A percentile compares a stretch with the other conserved stretches of the same genome.
Evolutionary conservation across 2,113 vertebrate species (phyloP).

Genomic region (Halichoerus grypus): DNA sequence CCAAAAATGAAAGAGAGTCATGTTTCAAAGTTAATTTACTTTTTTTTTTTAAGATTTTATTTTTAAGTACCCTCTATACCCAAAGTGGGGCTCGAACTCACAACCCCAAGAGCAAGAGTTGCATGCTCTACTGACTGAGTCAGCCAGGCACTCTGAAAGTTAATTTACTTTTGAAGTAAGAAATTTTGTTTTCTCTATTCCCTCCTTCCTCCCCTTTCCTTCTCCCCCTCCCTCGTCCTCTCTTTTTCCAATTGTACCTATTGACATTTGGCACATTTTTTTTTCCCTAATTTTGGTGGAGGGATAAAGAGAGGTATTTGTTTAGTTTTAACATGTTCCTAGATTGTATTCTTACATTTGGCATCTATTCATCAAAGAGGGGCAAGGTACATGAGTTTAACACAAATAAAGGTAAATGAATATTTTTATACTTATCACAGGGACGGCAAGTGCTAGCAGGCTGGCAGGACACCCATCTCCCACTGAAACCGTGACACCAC

Average conservation of each 20-base stretch:
- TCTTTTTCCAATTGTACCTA: not conserved
- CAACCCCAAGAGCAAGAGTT: not conserved
- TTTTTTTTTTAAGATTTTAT: not conserved
- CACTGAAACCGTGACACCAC: not conserved
- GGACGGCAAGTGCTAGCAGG: not conserved
- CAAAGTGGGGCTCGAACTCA: not conserved
- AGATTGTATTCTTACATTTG: constrained; percentile 29
- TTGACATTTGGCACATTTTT: not conserved
- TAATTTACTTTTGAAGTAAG: not conserved
- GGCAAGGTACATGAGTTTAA: constrained; percentile 15
- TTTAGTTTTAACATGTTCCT: constrained; percentile 6
- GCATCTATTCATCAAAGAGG: constrained; percentile 25
- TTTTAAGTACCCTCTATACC: not conserved
- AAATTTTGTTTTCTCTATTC: not conserved
- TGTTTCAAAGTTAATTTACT: constrained; percentile 40
- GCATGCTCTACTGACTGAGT: not conserved
- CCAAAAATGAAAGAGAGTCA: not conserved
- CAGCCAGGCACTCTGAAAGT: not conserved
- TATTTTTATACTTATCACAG: constrained; percentile 62
- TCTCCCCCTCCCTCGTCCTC: too few relatives aligned
- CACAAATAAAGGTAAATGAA: constrained; percentile 62
- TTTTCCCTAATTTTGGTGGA: not conserved
- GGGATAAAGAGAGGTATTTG: not conserved
- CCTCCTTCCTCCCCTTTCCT: not conserved
- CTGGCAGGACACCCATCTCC: not conserved